Evolutionary conservation across 2,113 vertebrate genomes (phyloP).

Genomic region (Mustelus asterias): DNA sequence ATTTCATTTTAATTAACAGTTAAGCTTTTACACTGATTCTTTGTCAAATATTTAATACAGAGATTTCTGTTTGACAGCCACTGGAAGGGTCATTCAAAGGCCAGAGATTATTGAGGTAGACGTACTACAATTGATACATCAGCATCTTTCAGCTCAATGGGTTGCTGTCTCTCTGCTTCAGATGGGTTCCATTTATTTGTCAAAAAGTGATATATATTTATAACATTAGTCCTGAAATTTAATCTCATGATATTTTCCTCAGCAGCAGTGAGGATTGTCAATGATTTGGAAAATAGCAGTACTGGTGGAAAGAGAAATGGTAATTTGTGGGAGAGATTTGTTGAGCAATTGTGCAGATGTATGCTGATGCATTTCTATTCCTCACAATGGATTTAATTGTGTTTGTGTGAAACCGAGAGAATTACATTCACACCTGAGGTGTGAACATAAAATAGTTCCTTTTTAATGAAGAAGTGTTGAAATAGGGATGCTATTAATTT

Average conservation of each 20-base stretch:
- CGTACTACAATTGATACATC: conserved; percentile 21
- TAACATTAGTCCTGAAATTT: conserved; percentile 31
- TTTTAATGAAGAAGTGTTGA: neutral
- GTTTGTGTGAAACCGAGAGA: neutral
- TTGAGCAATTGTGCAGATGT: conserved; percentile 16
- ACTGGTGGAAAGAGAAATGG: neutral
- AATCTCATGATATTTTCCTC: conserved; percentile 17
- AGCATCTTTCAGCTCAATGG: conserved; percentile 12
- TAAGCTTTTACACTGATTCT: conserved; percentile 26
- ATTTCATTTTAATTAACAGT: conserved; percentile 30
- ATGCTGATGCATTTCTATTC: neutral
- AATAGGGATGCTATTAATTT: neutral
- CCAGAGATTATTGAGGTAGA: conserved; percentile 13
- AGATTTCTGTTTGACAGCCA: neutral
- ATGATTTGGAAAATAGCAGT: neutral
- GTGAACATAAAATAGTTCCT: neutral
- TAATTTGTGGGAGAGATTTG: conserved; percentile 19
- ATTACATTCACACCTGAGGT: neutral
- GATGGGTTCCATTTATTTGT: conserved; percentile 32
- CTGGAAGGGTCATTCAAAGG: neutral
- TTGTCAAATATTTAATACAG: conserved; percentile 21
- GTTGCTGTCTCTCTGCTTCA: conserved; percentile 1
- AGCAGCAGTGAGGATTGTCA: neutral
- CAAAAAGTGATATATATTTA: conserved; percentile 31
- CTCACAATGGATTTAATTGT: neutral